A percentile compares a stretch with the other conserved stretches of the same genome.
Conservation (phyloP, 1,140 invertebrate genomes). For the Trinorchestia longiramus region DNA sequence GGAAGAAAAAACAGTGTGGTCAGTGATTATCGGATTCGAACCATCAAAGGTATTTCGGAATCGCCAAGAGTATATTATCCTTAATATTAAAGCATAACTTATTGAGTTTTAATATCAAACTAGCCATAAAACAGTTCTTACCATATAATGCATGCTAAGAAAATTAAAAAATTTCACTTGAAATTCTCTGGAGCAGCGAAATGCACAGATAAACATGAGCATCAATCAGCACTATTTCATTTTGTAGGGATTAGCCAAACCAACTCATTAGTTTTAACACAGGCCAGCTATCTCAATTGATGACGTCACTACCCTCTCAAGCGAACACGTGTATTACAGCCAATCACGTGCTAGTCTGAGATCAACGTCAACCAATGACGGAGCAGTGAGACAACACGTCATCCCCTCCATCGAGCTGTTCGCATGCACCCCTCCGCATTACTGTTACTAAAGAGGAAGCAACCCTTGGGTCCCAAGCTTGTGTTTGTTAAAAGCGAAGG, state of each 20-base stretch:
- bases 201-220: neutral
- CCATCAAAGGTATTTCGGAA: neutral
- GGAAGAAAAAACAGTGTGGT: neutral
- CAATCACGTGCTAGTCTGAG: neutral
- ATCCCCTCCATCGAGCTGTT: neutral
- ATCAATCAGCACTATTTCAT: neutral
- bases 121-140: neutral
- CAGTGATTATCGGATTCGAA: neutral
- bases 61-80: neutral
- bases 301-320: conserved; percentile 9
- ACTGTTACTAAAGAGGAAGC: neutral
- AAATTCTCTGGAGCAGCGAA: neutral
- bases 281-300: neutral
- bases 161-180: neutral
- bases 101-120: neutral
- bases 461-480: neutral
- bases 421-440: neutral
- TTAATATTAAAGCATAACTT: neutral
- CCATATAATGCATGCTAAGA: neutral
- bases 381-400: neutral
- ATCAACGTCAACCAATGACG: neutral
- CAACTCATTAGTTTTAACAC: neutral
- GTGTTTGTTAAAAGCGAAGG: neutral
- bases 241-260: neutral
- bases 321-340: conserved; percentile 37